These are phyloP conservation scores for Apostichopus californicus DNA, from an alignment of 35 echinoderm and acorn worm species.

Conservation along the genomic window DNA sequence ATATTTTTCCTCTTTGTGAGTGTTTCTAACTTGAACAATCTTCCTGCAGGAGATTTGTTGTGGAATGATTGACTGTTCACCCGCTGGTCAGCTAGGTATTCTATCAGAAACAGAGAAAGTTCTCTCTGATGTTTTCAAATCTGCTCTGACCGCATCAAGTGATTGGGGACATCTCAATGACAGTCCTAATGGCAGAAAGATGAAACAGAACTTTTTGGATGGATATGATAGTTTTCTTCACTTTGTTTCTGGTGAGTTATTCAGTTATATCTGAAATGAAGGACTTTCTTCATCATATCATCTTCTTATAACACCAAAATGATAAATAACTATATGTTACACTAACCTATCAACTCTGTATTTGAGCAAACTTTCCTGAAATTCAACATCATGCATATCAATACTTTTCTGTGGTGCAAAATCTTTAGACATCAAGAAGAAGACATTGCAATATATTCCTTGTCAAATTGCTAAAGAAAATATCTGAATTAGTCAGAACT, in stretches of 20 bases:
- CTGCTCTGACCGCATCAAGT: constrained; percentile 55
- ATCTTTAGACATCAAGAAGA: too few species aligned
- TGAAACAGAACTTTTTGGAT: constrained; percentile 82
- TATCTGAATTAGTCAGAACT: too few species aligned
- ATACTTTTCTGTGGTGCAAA: too few species aligned
- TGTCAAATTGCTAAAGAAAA: too few species aligned
- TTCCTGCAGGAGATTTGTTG: constrained; percentile 73
- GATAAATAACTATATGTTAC: neutral
- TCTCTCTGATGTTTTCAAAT: constrained; percentile 69
- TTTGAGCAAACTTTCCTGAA: neutral
- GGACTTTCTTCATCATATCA: neutral
- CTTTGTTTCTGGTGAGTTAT: constrained; percentile 69
- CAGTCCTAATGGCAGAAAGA: constrained; percentile 91
- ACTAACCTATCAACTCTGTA: neutral
- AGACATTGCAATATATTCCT: too few species aligned
- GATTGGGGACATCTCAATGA: constrained; percentile 86
- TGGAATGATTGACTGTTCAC: constrained; percentile 60
- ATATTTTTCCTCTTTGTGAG: too few species aligned
- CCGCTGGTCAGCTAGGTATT: constrained; percentile 64
- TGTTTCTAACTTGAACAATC: too few species aligned
- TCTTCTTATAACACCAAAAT: neutral
- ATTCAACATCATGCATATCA: too few species aligned
- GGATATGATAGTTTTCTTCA: constrained; percentile 88
- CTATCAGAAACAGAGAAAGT: constrained; percentile 65
- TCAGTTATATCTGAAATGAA: neutral